These are phyloP conservation scores for Lemur catta DNA, from an alignment of 2,797 vertebrate genomes.

Conservation along the genomic window DNA sequence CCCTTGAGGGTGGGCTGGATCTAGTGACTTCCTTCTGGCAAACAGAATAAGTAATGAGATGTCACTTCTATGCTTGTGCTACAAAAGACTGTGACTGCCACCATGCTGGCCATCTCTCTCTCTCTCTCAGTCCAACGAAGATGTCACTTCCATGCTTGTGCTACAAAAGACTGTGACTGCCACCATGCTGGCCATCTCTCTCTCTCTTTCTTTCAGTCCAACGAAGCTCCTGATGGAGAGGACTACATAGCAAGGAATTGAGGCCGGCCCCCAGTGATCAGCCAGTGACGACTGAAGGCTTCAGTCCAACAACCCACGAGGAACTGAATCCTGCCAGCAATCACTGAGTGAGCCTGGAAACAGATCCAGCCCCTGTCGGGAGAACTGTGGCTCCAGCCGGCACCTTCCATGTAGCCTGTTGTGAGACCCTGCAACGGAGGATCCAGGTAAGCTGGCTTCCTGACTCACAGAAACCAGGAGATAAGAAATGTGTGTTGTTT, in stretches of 20 bases:
- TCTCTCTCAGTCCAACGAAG: background rate
- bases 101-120: background rate
- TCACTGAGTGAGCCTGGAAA: background rate
- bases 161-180: background rate
- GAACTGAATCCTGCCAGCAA: background rate
- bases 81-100: background rate
- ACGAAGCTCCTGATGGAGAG: background rate
- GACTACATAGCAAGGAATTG: background rate
- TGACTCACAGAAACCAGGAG: background rate
- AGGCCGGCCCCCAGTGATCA: background rate
- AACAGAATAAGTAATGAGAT: background rate
- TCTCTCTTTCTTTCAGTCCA: background rate
- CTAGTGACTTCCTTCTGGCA: background rate
- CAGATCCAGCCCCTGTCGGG: background rate
- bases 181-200: rapidly evolving
- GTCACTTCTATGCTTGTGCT: background rate
- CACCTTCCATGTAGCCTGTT: background rate
- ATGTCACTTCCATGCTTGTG: background rate
- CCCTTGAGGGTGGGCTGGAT: background rate
- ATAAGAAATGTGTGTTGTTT: background rate
- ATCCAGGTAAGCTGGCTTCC: background rate
- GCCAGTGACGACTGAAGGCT: background rate
- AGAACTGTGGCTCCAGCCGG: background rate
- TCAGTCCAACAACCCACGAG: rapidly evolving
- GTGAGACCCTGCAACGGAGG: background rate